Base-by-base conservation (phyloP, 1,140 invertebrate species). In the Drosophila lini region DNA sequence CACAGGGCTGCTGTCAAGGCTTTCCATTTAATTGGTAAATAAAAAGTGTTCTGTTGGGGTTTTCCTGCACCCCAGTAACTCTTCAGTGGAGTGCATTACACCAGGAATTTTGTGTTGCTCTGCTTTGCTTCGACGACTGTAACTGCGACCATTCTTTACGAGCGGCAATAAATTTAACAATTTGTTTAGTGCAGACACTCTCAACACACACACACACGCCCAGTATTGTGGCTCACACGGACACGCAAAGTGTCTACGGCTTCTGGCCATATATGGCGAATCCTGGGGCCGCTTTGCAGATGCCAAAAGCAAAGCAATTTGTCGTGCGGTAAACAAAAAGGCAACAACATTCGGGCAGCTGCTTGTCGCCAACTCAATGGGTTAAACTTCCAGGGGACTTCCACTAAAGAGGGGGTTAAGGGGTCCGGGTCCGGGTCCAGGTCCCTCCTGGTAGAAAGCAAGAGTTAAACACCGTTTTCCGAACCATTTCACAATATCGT, bases 161-260 rank as follows among this genome's bases (percentile, higher is more conserved):
- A 89, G 63, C 61, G 61, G 80, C 85, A 89, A 89, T 89, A 89
- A 89, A 89, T 89, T 89, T 84, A 89, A 89, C 85, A 89, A 89
- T 89, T 89, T 89, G 84, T 89, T 89, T 89, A 89, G 84, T 73
- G 63, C 78, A 75, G 50, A 84, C 80, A 45, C 42, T 22, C 42
- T 47, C 11, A 59, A 70, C 53, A 81, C 32, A 65, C 40, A 56
- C n/a, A 78, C 32, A 53, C 41, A 60, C 38, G 34, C 45, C 64
- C 38, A 80, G 57, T 15, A 9, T 38, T 53, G 32, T 36, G 50
- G 50, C 52, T 38, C 52, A 62, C 60, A 58, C 56, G 65, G 63
- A 74, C 81, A 81, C 73, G 81, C 81, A 84, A 84, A 83, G 81
- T 86, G 82, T 83, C 83, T 88, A 88, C 70, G 63, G 63, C 60